A percentile compares a stretch with the other conserved stretches of the same genome.
phyloP scores from a whole-genome alignment of 2,113 vertebrate species.

The Brachyhypopomus occidentalis region DNA sequence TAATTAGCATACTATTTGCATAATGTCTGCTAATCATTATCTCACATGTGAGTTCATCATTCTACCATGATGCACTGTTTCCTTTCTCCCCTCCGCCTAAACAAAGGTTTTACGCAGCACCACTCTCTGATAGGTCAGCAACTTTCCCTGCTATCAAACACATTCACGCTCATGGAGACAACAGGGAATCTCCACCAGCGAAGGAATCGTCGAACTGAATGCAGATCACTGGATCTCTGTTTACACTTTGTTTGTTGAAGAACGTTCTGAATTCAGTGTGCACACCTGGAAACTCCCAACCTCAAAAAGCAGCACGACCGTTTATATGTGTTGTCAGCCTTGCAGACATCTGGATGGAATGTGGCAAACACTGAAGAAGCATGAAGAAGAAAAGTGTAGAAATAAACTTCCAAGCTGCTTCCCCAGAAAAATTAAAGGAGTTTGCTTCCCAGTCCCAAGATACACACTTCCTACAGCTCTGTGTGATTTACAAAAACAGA shows the following conservation, averaged over 20 bases:
- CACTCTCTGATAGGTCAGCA: conserved; percentile 28
- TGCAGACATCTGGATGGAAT: not conserved
- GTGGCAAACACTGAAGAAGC: not conserved
- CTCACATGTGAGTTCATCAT: conserved; percentile 61
- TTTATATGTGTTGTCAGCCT: not conserved
- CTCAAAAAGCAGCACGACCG: not conserved
- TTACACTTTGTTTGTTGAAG: too few relatives aligned
- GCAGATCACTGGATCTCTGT: too few relatives aligned
- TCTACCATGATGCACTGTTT: conserved; percentile 40
- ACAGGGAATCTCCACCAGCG: not conserved
- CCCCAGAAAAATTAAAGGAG: not conserved
- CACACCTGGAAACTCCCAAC: not conserved
- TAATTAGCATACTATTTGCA: conserved; percentile 71
- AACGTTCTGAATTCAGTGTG: too few relatives aligned
- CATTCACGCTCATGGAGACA: not conserved
- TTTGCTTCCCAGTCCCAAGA: too few relatives aligned
- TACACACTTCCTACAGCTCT: too few relatives aligned
- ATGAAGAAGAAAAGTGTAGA: not conserved
- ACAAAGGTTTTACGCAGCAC: conserved; percentile 24
- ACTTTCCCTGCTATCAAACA: not conserved
- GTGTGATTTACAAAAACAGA: too few relatives aligned
- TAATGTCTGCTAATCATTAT: conserved; percentile 70
- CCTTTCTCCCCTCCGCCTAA: conserved; percentile 33
- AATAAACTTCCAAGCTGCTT: not conserved
- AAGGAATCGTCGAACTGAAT: not conserved